Evolutionary conservation across 2,888 invertebrate genomes (phyloP).

Genomic region (Capitulum mitella): DNA sequence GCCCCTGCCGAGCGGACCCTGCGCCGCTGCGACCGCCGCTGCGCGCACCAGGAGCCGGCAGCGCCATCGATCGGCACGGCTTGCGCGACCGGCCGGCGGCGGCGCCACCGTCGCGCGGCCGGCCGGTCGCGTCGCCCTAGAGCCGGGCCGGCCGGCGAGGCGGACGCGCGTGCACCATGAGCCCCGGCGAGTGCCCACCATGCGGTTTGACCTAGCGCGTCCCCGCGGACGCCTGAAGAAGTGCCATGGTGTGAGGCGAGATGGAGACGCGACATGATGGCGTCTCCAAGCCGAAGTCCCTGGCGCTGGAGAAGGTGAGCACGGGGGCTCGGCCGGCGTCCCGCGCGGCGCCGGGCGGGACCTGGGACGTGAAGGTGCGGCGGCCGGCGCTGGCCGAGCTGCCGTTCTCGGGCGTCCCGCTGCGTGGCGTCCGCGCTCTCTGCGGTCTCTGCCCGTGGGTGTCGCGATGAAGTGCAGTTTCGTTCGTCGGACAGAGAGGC

Average conservation of each 20-base stretch:
- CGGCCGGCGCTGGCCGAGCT: too few relatives aligned
- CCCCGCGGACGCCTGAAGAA: not conserved
- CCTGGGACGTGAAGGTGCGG: too few relatives aligned
- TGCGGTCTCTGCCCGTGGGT: too few relatives aligned
- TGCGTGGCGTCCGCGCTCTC: too few relatives aligned
- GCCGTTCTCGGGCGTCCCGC: too few relatives aligned
- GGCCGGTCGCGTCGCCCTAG: not conserved
- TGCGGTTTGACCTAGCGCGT: not conserved
- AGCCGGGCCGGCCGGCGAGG: not conserved
- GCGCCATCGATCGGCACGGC: not conserved
- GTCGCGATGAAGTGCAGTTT: too few relatives aligned
- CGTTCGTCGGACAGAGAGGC: too few relatives aligned
- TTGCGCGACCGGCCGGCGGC: not conserved
- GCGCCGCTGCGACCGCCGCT: not conserved
- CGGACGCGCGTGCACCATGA: not conserved
- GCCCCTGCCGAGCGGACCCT: not conserved
- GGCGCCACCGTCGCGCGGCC: not conserved
- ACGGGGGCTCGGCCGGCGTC: not conserved
- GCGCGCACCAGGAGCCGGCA: not conserved
- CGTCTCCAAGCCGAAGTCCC: conserved; percentile 5
- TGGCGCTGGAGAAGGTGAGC: conserved; percentile 6
- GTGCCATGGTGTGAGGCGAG: not conserved
- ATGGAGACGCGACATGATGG: not conserved
- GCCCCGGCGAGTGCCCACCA: not conserved
- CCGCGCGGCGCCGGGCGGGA: too few relatives aligned